Base-by-base conservation (phyloP, 2,113 vertebrate species). In the Eira barbara region DNA sequence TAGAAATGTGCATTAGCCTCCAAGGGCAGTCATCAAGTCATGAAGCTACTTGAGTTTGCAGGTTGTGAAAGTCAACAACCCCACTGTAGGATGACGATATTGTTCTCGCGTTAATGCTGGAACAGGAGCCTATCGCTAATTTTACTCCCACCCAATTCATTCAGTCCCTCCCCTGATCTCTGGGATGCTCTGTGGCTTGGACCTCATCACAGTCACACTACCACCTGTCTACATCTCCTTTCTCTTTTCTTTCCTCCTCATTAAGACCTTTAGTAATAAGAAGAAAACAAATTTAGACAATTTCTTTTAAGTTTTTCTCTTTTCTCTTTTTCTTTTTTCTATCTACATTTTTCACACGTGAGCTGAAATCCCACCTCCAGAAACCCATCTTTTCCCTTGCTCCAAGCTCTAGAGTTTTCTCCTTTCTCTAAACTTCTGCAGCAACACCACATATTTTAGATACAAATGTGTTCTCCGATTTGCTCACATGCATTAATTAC, bases 401-500 rank as follows among this genome's bases (percentile, higher is more conserved):
- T 47, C 45, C 67, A 87, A 92, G n/a, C 20, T 49, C 52, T 82
- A 8, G 3, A 36, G 49, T 78, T 93, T 87, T 88, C 55, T 59
- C 39, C 63, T 92, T 90, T 87, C 23, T 52, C 23, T 71, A n/a
- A 86, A n/a, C 25, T 74, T 92, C 65, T 86, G n/a, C 39, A 76
- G 79, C 47, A 89, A 31, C 6, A 27, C 27, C 39, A 69, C 14
- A 2, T 76, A 15, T 21, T 91, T 89, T 92, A 10, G 34, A 76
- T n/a, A 55, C 7, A 79, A 36, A 36, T 20, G 25, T 23, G 5
- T 21, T 36, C 47, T 88, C 67, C 71, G 45, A 49, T 49, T n/a
- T 76, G 13, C 34, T 80, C 11, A 55, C 23, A 13, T 79, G 4
- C 49, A 61, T 63, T 80, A 49, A 49, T 61, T 57, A 36, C 31